A percentile compares a stretch with the other conserved stretches of the same genome.
Conservation (phyloP, 1,140 invertebrate genomes). For the Macrobrachium nipponense region DNA sequence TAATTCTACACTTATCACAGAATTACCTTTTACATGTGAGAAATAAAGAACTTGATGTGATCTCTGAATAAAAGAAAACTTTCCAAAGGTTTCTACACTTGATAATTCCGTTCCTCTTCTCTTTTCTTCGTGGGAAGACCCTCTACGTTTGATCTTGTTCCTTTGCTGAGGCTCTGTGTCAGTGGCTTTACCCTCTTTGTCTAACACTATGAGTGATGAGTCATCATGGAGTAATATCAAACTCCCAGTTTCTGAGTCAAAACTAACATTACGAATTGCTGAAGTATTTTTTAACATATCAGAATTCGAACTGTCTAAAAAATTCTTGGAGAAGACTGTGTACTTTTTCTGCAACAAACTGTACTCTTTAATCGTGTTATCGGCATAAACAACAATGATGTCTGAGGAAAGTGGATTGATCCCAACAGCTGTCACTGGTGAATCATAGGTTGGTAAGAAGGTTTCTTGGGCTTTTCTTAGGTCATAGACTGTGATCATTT, state of each 20-base stretch:
- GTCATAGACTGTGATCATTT: constrained; percentile 27
- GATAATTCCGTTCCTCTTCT: neutral
- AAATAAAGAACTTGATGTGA: constrained; percentile 38
- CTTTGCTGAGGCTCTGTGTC: neutral
- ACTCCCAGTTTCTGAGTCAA: constrained; percentile 5
- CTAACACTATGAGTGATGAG: constrained; percentile 30
- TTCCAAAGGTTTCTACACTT: neutral
- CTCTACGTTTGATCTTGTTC: constrained; percentile 1
- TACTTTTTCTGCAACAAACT: constrained; percentile 1
- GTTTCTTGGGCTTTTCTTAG: neutral
- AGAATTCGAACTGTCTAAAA: neutral
- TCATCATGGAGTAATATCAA: constrained; percentile 40
- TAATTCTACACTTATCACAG: constrained; percentile 45
- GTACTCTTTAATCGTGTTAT: constrained; percentile 49
- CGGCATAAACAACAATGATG: constrained; percentile 37
- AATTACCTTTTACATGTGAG: constrained; percentile 33
- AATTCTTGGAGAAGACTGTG: constrained; percentile 22
- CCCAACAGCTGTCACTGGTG: constrained; percentile 39
- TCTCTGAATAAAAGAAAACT: constrained; percentile 27
- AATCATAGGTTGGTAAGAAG: constrained; percentile 14
- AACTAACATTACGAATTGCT: constrained; percentile 28
- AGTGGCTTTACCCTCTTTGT: constrained; percentile 8
- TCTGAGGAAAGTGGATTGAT: constrained; percentile 27
- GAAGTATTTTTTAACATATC: constrained; percentile 27
- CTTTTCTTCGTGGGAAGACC: neutral